Conservation (phyloP, 1,140 invertebrate species). For the Proctacanthus coquilletti region DNA sequence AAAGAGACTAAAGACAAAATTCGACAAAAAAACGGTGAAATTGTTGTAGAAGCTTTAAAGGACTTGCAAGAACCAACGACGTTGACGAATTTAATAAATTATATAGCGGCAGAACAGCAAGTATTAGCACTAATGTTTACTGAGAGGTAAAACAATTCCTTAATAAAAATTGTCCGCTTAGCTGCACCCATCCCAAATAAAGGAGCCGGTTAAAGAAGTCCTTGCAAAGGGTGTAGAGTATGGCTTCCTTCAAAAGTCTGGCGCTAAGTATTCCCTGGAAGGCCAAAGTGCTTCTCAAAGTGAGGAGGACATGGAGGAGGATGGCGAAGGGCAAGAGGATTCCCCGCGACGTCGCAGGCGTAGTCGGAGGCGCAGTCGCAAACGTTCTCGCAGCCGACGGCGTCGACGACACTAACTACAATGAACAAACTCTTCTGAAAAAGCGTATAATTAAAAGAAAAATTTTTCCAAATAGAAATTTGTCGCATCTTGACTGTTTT, state of each 20-base stretch:
- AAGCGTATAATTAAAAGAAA: too few species aligned
- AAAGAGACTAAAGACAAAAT: too few species aligned
- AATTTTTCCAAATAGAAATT: too few species aligned
- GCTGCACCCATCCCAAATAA: neutral
- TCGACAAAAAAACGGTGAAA: neutral
- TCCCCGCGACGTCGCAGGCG: neutral
- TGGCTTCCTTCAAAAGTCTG: neutral
- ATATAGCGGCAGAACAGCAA: neutral
- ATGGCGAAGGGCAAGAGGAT: neutral
- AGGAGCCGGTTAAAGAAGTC: neutral
- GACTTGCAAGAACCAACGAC: neutral
- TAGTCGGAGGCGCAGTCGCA: neutral
- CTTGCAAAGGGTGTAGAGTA: neutral
- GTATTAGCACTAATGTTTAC: too few species aligned
- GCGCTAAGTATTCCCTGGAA: neutral
- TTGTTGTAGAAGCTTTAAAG: neutral
- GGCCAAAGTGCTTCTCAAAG: neutral
- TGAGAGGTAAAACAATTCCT: too few species aligned
- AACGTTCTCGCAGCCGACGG: neutral
- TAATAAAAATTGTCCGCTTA: too few species aligned
- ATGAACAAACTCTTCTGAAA: too few species aligned
- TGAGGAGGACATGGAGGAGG: neutral
- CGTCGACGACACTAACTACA: too few species aligned
- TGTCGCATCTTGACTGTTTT: too few species aligned
- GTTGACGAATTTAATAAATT: neutral